Evolutionary conservation across 1,140 invertebrate genomes (phyloP).

Genomic region (Diuraphis noxia): DNA sequence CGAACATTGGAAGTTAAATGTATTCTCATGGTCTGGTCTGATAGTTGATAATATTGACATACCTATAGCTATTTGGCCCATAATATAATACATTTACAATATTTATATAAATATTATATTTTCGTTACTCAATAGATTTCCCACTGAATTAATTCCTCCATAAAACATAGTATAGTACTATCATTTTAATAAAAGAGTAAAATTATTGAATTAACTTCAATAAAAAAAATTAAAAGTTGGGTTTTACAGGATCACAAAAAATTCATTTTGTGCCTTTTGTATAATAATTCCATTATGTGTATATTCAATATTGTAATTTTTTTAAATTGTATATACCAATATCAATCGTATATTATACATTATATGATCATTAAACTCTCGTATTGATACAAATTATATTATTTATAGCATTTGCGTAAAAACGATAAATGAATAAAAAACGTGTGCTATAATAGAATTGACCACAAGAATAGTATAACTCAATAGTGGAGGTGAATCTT

Average conservation of each 20-base stretch:
- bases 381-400: too few relatives aligned
- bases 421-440: background rate
- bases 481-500: background rate
- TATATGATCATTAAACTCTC: too few relatives aligned
- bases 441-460: background rate
- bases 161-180: background rate
- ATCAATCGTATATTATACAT: too few relatives aligned
- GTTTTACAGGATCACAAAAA: background rate
- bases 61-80: background rate
- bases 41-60: slow-evolving; percentile 1
- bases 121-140: background rate
- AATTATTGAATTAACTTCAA: background rate
- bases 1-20: background rate
- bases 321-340: too few relatives aligned
- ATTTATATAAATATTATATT: slow-evolving; percentile 2
- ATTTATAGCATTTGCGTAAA: background rate
- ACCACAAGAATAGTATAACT: background rate
- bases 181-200: background rate
- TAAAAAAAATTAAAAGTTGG: background rate
- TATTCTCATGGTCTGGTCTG: background rate
- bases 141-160: background rate
- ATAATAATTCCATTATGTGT: background rate
- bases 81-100: background rate
- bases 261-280: background rate
- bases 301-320: background rate